phyloP scores from a whole-genome alignment of 1,140 invertebrate species.

The Batillaria attramentaria region DNA sequence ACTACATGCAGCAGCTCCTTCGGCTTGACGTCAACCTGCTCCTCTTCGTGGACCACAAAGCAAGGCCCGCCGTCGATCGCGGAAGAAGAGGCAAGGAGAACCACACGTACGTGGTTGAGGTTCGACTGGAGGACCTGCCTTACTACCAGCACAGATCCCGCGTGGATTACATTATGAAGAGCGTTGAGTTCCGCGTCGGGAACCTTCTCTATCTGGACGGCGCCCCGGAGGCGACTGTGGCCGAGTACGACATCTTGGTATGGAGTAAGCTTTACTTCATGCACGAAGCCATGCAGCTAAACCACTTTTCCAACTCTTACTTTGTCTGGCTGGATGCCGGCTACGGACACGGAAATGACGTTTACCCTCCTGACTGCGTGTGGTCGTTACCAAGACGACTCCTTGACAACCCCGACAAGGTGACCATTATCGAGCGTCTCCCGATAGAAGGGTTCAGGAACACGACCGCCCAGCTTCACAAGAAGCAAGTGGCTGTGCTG shows the following conservation, averaged over 20 bases:
- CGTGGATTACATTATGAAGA: slow-evolving; percentile 28
- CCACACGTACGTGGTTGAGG: slow-evolving; percentile 17
- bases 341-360: neutral
- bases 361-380: neutral
- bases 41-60: slow-evolving; percentile 26
- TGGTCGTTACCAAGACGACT: neutral
- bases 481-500: slow-evolving; percentile 1
- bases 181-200: slow-evolving; percentile 14
- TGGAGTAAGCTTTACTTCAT: slow-evolving; percentile 25
- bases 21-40: slow-evolving; percentile 30
- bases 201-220: neutral
- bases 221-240: slow-evolving; percentile 15
- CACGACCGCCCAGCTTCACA: neutral
- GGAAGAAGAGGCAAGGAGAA: neutral
- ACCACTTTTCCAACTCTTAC: slow-evolving; percentile 30
- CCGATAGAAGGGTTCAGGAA: neutral
- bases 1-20: slow-evolving; percentile 21
- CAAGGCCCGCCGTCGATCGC: neutral
- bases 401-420: slow-evolving; percentile 6
- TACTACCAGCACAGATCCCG: slow-evolving; percentile 24
- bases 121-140: slow-evolving; percentile 14
- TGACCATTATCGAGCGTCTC: slow-evolving; percentile 15
- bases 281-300: neutral
- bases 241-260: slow-evolving; percentile 32
- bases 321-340: slow-evolving; percentile 29